Conservation (phyloP, 2,113 vertebrate genomes). For the Galbula dea region DNA sequence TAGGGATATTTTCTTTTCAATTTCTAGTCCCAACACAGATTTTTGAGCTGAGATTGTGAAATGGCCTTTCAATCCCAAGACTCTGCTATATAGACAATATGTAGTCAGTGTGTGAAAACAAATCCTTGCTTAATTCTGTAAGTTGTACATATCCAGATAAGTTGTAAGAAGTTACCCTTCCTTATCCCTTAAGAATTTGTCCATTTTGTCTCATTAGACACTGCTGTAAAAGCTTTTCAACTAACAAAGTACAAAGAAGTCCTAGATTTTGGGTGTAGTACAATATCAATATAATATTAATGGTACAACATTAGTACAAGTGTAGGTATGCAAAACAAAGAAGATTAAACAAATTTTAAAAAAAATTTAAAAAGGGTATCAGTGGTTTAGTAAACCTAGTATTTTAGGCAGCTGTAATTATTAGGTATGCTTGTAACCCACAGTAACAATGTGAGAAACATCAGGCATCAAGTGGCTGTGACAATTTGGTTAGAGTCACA, state of each 20-base stretch:
- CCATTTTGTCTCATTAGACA: background rate
- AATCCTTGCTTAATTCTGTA: background rate
- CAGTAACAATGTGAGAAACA: background rate
- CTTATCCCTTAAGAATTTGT: background rate
- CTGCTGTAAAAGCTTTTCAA: background rate
- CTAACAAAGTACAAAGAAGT: background rate
- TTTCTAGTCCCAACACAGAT: background rate
- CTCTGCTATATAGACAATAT: background rate
- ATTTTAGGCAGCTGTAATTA: background rate
- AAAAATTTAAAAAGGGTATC: background rate
- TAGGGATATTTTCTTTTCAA: background rate
- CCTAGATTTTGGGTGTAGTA: background rate
- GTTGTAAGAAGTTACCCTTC: background rate
- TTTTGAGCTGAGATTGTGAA: background rate
- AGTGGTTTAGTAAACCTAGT: background rate
- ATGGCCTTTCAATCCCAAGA: background rate
- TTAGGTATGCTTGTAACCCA: background rate
- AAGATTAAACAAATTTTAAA: background rate
- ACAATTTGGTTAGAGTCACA: background rate
- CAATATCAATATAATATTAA: too few relatives aligned
- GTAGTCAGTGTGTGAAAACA: background rate
- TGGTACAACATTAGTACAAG: background rate
- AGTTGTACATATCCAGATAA: background rate
- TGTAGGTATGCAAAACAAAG: background rate
- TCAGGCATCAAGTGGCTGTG: rapidly evolving